These are phyloP conservation scores for Amazona ochrocephala DNA, from an alignment of 2,797 vertebrate species.

Conservation along the genomic window DNA sequence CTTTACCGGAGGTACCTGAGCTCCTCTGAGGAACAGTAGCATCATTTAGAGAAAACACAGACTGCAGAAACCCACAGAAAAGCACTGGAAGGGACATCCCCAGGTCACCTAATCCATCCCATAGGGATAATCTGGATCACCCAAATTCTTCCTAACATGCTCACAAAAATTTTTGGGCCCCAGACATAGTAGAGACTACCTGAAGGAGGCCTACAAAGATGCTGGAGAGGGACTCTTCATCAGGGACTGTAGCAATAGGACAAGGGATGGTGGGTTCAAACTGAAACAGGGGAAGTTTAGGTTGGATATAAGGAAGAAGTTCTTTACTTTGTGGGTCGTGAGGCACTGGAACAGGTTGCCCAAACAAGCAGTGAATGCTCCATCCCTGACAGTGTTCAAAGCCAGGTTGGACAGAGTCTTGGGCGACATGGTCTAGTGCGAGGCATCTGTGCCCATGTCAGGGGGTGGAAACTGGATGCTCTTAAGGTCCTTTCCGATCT, in stretches of 20 bases:
- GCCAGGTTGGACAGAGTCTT: fast-evolving
- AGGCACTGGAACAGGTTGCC: neutral
- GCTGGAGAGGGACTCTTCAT: neutral
- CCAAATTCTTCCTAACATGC: neutral
- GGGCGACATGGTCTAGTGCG: neutral
- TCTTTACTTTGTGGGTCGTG: too few species aligned
- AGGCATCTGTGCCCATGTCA: neutral
- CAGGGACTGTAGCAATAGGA: neutral
- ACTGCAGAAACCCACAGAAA: neutral
- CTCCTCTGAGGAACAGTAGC: neutral
- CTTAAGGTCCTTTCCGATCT: neutral
- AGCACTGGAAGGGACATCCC: neutral
- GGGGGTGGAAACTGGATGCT: neutral
- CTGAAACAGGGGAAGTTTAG: neutral
- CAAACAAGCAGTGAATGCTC: neutral
- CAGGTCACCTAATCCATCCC: neutral
- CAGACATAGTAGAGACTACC: neutral
- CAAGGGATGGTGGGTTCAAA: neutral
- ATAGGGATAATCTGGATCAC: neutral
- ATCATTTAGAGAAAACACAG: neutral
- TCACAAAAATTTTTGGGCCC: neutral
- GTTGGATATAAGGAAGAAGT: neutral
- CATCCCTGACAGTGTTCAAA: neutral
- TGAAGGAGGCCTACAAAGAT: neutral
- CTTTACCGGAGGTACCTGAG: neutral